Base-by-base conservation (phyloP, 2,888 invertebrate species). In the Alviniconcha strummeri region DNA sequence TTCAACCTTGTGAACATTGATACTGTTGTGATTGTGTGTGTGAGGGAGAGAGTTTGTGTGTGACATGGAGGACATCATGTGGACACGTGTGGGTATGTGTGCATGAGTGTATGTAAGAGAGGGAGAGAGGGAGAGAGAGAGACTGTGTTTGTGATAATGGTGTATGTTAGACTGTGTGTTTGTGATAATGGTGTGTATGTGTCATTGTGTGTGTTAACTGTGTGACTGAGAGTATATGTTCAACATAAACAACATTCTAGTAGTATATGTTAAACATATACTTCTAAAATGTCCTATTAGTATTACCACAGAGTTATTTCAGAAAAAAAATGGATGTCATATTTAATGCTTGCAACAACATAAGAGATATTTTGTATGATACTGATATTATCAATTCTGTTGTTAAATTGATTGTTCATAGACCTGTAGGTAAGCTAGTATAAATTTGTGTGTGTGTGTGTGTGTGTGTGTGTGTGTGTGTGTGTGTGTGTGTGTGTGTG, bases 11-110 rank as follows among this genome's bases (percentile, higher is more conserved):
- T 36, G 3, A 36, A 36, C 36, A 36, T 36, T 36, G 36, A 36
- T 36, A 36, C 36, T 36, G 36, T 36, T 52, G 52, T 74, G 74
- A 52, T 8, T 74, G 52, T 74, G 13, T 74, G 7, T 74, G 74
- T 74, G 7, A 52, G n/a, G n/a, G n/a, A n/a, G 36, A 36, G 36
- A 36, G 36, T 69, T 13, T 69, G 15, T 69, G 15, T 15, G 17
- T 69, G 69, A 17, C 60, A 60, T 13, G 8, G 13, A 60, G 13
- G 60, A 60, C 60, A 60, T 8, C 9, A 60, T 60, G 97, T 92
- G 95, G 96, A 86, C 95, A 97, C 69, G n/a, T n/a, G n/a, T n/a
- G n/a, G n/a, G n/a, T n/a, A n/a, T n/a, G n/a, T n/a, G n/a, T n/a
- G n/a, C n/a, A n/a, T n/a, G n/a, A 8, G 60, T 60, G 60, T 60